Base-by-base conservation (phyloP, 53 echinoderm and acorn worm species). In the Actinopyga echinites region DNA sequence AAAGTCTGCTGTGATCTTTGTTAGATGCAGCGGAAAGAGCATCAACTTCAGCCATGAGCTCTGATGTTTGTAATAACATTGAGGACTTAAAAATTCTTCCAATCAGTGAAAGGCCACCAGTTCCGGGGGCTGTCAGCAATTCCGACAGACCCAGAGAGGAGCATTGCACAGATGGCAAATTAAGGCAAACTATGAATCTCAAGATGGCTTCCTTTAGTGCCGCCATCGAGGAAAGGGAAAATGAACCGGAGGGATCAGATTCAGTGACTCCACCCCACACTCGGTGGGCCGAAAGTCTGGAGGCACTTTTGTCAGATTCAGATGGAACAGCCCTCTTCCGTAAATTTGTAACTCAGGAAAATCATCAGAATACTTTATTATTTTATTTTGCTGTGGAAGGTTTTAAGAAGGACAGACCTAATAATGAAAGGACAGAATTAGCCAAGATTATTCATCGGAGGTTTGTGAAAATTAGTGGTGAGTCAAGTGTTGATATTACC, bases 351-450 rank as follows among this genome's bases (percentile, higher is more conserved):
- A 79, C 88, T 65, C 92, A 92, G 87, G 99, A 99, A 84, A 89
- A 80, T 8, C 92, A 92, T 15, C 84, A 99, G 84, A 89, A 99
- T 74, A 88, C 90, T 11, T 75, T 99, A 23, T 74, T 95, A 81
- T 99, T 99, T 86, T 99, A 94, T 95, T 84, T 94, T 57, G 99
- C 99, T 56, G 90, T 92, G 1, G 90, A 95, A 79, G 99, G 97
- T n/a, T 97, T 91, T 79, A 97, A 92, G 74, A 97, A 94, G 79
- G 87, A 90, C 55, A 80, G 88, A 22, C 53, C 89, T 0, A 86
- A 88, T 37, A 57, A 84, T 56, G 94, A 97, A 62, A 86, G 92
- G 69, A 89, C 88, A 23, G 97, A 94, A 54, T 83, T 94, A 1
- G 94, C 97, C 13, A 97, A 92, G 74, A 85, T 97, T 30, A 97